phyloP scores from a whole-genome alignment of 1,140 invertebrate species.

The Oncopeltus fasciatus region DNA sequence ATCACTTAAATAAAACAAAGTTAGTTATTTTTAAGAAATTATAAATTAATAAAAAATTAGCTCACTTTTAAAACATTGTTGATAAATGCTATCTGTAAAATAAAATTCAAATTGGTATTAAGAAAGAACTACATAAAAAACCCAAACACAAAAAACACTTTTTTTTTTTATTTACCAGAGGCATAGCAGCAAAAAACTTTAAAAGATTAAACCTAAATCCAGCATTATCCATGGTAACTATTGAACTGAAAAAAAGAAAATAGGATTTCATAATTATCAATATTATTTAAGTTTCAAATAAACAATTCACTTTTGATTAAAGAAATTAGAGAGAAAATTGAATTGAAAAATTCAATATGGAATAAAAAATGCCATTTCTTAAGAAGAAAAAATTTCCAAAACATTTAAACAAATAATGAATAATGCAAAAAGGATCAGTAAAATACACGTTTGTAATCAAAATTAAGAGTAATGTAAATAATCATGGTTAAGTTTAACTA shows the following conservation, averaged over 20 bases:
- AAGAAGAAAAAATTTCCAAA: too few species aligned
- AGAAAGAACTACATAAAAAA: constrained; percentile 9
- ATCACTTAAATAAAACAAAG: neutral
- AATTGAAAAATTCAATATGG: constrained; percentile 62
- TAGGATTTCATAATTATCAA: neutral
- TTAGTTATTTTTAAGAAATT: neutral
- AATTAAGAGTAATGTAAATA: too few species aligned
- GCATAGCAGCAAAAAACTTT: constrained; percentile 66
- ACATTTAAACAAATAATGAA: too few species aligned
- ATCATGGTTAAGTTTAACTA: too few species aligned
- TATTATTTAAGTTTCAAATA: too few species aligned
- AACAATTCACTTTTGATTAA: constrained; percentile 55
- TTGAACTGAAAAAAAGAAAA: constrained; percentile 52
- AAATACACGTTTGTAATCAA: too few species aligned
- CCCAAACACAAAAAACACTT: constrained; percentile 8
- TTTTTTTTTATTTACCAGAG: constrained; percentile 47
- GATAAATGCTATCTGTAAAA: constrained; percentile 65
- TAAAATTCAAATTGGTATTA: constrained; percentile 24
- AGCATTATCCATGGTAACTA: constrained; percentile 69
- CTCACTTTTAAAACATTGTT: constrained; percentile 77
- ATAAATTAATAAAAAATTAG: neutral
- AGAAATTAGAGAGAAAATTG: constrained; percentile 85
- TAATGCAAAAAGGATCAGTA: too few species aligned
- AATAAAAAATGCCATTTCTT: too few species aligned
- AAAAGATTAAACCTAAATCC: constrained; percentile 61